These are phyloP conservation scores for Leuciscus idus DNA, from an alignment of 2,113 vertebrate genomes.

Conservation along the genomic window DNA sequence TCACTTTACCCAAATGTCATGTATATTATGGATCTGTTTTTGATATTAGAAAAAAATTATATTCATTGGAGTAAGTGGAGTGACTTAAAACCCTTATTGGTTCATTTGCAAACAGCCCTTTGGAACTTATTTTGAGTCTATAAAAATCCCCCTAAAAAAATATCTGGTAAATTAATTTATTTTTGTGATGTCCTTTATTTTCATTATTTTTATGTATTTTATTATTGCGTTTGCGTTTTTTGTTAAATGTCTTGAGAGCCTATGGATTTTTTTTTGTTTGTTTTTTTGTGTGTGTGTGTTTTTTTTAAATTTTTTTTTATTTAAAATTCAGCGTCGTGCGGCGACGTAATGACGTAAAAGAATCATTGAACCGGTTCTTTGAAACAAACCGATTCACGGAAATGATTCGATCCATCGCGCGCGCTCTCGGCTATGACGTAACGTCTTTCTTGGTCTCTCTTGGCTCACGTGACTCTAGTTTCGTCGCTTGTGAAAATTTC, in stretches of 20 bases:
- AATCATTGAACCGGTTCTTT: not conserved
- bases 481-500: not conserved
- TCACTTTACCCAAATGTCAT: too few relatives aligned
- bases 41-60: not conserved
- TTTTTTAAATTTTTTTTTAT: not conserved
- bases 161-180: not conserved
- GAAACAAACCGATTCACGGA: not conserved
- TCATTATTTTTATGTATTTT: not conserved
- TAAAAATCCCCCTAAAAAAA: too few relatives aligned
- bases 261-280: not conserved
- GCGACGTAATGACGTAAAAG: not conserved
- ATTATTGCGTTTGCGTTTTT: not conserved
- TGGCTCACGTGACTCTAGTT: conserved; percentile 10
- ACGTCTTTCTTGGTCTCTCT: not conserved
- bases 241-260: not conserved
- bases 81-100: not conserved
- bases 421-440: conserved; percentile 9
- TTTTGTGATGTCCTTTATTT: not conserved
- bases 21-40: not conserved
- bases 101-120: too few relatives aligned
- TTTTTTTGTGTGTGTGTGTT: too few relatives aligned
- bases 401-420: not conserved
- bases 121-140: too few relatives aligned
- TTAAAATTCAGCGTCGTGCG: not conserved
- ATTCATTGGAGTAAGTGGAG: not conserved